These are phyloP conservation scores for Isurus oxyrinchus DNA, from an alignment of 2,113 vertebrate species.

Conservation along the genomic window DNA sequence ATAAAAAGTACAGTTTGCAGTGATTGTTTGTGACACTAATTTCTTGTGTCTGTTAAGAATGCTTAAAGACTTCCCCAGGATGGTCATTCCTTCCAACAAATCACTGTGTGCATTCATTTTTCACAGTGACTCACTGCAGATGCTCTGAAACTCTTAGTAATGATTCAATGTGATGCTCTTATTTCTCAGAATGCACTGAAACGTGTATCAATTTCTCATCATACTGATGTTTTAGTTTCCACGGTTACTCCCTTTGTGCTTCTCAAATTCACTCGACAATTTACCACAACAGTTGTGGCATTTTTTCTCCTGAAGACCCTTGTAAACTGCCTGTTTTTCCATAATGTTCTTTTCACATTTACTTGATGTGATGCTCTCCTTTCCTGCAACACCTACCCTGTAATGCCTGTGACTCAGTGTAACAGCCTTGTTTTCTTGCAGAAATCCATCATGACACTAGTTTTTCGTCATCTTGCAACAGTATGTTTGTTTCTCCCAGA, in stretches of 20 bases:
- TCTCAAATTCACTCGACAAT: not conserved
- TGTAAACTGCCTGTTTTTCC: not conserved
- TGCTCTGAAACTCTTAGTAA: not conserved
- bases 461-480: not conserved
- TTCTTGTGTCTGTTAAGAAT: not conserved
- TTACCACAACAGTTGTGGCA: not conserved
- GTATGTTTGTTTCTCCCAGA: not conserved
- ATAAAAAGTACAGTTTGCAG: not conserved
- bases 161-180: not conserved
- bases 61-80: not conserved
- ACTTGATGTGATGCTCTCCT: not conserved
- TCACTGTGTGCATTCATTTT: conserved; percentile 9
- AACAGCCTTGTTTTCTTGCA: not conserved
- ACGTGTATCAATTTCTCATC: not conserved
- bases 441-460: not conserved
- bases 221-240: not conserved
- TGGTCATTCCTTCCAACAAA: not conserved
- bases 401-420: not conserved
- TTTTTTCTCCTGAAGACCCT: not conserved
- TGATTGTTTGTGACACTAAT: not conserved
- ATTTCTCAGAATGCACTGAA: not conserved
- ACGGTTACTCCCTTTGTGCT: not conserved
- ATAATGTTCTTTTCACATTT: not conserved
- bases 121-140: not conserved
- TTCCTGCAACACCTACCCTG: not conserved